Conservation (phyloP, 64 coral and sea anemone genomes). For the Pachyseris speciosa region DNA sequence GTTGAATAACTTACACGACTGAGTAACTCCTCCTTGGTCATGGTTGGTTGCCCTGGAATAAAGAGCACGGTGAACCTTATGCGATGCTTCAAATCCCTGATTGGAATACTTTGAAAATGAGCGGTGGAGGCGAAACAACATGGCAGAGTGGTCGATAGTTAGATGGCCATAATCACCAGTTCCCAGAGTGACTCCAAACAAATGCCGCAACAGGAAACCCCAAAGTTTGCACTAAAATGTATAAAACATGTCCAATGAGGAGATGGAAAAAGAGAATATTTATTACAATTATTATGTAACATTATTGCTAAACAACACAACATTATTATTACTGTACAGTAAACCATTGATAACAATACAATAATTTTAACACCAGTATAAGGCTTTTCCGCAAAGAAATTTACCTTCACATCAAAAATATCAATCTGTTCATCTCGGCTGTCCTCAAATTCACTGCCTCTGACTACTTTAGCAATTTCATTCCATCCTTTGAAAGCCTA, state of each 20-base stretch:
- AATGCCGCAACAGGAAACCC: conserved; percentile 17
- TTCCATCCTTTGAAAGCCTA: conserved; percentile 28
- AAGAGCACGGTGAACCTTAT: conserved; percentile 36
- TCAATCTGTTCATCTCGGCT: conserved; percentile 37
- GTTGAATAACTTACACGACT: conserved; percentile 63
- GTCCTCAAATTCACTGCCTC: conserved; percentile 38
- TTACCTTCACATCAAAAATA: conserved; percentile 52
- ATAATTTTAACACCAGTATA: no score
- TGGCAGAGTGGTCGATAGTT: conserved; percentile 36
- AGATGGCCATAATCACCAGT: conserved; percentile 61
- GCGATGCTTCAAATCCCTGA: conserved; percentile 56
- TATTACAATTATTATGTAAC: no score
- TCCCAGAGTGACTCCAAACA: conserved; percentile 36
- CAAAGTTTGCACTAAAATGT: conserved; percentile 55
- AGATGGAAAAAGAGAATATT: no score
- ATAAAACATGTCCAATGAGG: no score
- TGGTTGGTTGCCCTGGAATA: conserved; percentile 44
- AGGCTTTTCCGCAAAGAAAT: no score
- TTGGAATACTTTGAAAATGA: conserved; percentile 40
- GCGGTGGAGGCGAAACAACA: conserved; percentile 45
- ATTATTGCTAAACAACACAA: no score
- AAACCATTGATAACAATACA: no score
- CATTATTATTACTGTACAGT: no score
- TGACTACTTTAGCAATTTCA: no score
- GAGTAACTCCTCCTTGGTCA: conserved; percentile 28